These are phyloP conservation scores for Alentia gelatinosa DNA, from an alignment of 2,888 invertebrate genomes.

Conservation along the genomic window DNA sequence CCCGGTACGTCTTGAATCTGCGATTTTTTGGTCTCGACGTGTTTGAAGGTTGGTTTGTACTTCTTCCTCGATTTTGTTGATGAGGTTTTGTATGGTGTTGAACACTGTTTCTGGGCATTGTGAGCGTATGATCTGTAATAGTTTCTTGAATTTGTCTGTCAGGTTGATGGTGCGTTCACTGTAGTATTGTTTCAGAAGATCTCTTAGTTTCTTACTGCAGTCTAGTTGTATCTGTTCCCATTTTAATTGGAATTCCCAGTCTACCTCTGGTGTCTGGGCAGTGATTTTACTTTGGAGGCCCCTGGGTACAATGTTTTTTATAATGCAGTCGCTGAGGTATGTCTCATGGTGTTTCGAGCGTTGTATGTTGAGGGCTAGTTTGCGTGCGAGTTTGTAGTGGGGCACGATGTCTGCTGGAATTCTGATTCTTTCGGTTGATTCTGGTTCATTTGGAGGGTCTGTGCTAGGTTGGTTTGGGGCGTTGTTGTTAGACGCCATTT, in stretches of 20 bases:
- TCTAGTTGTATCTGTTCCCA: background rate
- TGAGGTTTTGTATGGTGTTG: background rate
- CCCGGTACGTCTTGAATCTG: background rate
- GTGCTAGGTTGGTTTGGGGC: background rate
- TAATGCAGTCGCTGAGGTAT: background rate
- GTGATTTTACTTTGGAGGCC: background rate
- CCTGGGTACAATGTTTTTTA: background rate
- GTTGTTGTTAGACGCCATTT: background rate
- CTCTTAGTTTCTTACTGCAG: background rate
- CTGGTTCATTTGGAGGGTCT: background rate
- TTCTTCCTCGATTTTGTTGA: background rate
- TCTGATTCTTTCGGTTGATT: background rate
- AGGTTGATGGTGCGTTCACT: background rate
- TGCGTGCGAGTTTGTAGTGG: background rate
- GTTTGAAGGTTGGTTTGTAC: background rate
- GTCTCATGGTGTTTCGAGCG: background rate
- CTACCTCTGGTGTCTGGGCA: background rate
- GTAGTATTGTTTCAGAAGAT: background rate
- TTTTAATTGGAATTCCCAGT: background rate
- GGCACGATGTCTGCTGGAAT: background rate
- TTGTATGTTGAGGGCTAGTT: background rate
- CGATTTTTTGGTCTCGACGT: background rate
- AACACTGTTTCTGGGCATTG: background rate
- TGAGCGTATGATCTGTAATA: background rate
- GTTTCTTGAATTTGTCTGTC: background rate